Evolutionary conservation across 2,113 vertebrate genomes (phyloP), one percentile per base, ranked within the genome.

Genomic region (Anhinga anhinga): DNA sequence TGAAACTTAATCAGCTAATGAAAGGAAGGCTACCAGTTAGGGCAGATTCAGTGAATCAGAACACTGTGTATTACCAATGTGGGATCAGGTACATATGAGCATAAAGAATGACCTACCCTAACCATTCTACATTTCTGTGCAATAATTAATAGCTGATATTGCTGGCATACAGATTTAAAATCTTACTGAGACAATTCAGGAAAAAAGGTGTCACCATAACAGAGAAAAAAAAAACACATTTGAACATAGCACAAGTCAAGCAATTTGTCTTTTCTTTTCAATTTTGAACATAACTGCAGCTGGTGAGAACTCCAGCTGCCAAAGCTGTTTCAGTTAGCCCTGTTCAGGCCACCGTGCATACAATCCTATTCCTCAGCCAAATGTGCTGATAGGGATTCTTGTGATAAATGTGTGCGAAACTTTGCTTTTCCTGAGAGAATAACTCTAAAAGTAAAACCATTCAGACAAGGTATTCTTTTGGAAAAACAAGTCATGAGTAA

Each of bases 401-500:
- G 44, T 26, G 29, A 65, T 77, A 14, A 62, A 47, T 55, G 32
- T 5, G 0, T 42, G n/a, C 56, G 52, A 20, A 81, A n/a, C 62
- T 61, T 88, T 23, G 55, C 27, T 61, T 78, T 80, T 67, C 27
- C 50, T 52, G 61, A 74, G 65, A 71, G 20, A 85, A 42, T 30
- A 58, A 38, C 69, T 87, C 36, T 73, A 58, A 76, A 76, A 52
- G 66, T 61, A 73, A 53, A 72, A 56, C 22, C 18, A 13, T 77
- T 52, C 45, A 56, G 44, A 86, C 30, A 49, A 32, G 15, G 13
- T 73, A 32, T 47, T 78, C 25, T 78, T 77, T 94, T 97, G 89
- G 92, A 76, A 73, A 91, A 79, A 76, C 56, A 93, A 91, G 70
- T 86, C 22, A 26, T 96, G 82, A 96, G 50, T 95, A 96, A 95